A percentile compares a stretch with the other conserved stretches of the same genome.
phyloP scores from a whole-genome alignment of 2,888 invertebrate genomes.

The Dasypolia templi region DNA sequence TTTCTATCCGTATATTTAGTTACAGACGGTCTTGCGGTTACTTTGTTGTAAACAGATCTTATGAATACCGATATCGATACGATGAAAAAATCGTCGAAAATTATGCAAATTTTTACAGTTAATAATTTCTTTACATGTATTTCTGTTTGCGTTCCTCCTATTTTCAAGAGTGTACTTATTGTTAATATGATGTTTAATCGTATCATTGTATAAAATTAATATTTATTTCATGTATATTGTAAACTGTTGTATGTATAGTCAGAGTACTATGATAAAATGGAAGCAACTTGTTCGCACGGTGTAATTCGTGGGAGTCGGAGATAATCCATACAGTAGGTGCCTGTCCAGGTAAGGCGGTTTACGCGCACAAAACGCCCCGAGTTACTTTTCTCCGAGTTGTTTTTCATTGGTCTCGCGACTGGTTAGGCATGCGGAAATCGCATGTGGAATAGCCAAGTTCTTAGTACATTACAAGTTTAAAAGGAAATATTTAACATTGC shows the following conservation, averaged over 20 bases:
- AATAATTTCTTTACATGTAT: background rate
- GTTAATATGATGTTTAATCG: conserved; percentile 28
- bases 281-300: conserved; percentile 42
- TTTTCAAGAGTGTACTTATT: conserved; percentile 9
- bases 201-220: conserved; percentile 40
- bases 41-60: background rate
- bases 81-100: background rate
- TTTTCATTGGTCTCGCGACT: background rate
- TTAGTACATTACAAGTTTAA: background rate
- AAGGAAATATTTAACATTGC: background rate
- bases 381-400: background rate
- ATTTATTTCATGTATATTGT: conserved; percentile 46
- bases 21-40: background rate
- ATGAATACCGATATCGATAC: no score
- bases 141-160: background rate
- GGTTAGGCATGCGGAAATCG: no score
- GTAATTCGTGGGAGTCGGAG: conserved; percentile 19
- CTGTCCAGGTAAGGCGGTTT: background rate
- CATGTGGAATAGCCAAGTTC: background rate
- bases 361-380: background rate
- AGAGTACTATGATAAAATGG: conserved; percentile 44
- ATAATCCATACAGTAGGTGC: background rate
- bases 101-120: background rate
- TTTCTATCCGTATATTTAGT: background rate
- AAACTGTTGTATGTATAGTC: conserved; percentile 39